A percentile compares a stretch with the other conserved stretches of the same genome.
These are phyloP conservation scores for Catalaphyllia jardinei DNA, from an alignment of 64 coral and sea anemone species.

Conservation along the genomic window DNA sequence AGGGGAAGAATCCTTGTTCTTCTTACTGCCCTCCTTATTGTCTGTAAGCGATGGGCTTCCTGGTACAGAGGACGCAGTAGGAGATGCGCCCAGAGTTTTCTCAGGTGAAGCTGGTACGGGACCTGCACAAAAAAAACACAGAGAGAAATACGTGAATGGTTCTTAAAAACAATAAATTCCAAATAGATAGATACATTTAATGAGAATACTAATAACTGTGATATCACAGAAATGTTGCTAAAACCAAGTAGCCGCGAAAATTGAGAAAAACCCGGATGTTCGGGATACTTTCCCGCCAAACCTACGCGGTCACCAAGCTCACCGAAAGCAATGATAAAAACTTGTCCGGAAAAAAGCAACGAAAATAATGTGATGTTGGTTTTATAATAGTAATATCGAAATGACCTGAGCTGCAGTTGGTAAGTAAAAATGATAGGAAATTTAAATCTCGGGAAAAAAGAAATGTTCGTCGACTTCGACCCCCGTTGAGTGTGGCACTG, in stretches of 20 bases:
- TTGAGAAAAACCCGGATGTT: background rate
- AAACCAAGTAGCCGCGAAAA: background rate
- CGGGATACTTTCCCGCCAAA: background rate
- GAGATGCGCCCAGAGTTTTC: background rate
- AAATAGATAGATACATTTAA: too few species aligned
- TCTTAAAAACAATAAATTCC: background rate
- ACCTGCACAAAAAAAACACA: background rate
- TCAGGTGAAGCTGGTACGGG: background rate
- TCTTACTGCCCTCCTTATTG: background rate
- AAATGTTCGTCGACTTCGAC: too few species aligned
- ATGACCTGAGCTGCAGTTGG: too few species aligned
- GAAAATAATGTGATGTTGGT: too few species aligned
- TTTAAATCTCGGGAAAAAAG: too few species aligned
- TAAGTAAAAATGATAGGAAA: too few species aligned
- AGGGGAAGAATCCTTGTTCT: background rate
- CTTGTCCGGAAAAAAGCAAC: too few species aligned
- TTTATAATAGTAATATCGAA: too few species aligned
- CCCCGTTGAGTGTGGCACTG: too few species aligned
- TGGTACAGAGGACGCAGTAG: background rate
- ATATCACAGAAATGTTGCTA: too few species aligned
- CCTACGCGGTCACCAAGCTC: background rate
- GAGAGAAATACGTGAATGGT: background rate
- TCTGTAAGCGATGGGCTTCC: slow-evolving; percentile 7
- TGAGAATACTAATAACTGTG: too few species aligned
- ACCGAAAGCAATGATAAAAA: too few species aligned